phyloP scores from a whole-genome alignment of 2,113 vertebrate genomes.

The Pluvialis apricaria region DNA sequence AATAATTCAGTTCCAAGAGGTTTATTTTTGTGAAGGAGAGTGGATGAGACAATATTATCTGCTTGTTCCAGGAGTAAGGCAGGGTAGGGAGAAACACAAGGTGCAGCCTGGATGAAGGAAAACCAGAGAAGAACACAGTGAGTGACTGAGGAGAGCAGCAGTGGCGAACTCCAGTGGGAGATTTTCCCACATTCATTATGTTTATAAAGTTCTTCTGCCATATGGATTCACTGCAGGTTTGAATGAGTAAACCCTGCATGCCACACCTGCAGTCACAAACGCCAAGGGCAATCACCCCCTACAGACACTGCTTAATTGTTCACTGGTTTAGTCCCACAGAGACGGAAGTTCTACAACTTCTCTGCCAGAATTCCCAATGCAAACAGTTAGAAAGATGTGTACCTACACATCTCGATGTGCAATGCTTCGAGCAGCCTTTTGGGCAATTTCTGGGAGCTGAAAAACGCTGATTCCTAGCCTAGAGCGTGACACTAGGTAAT shows the following conservation, averaged over 20 bases:
- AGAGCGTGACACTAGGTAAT: constrained; percentile 77
- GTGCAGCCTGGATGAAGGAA: background rate
- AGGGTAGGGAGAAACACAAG: background rate
- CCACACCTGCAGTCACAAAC: background rate
- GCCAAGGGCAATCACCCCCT: constrained; percentile 44
- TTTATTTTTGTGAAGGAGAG: background rate
- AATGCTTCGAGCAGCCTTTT: constrained; percentile 74
- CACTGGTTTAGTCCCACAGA: constrained; percentile 34
- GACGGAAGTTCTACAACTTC: constrained; percentile 25
- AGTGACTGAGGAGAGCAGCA: background rate
- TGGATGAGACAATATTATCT: background rate
- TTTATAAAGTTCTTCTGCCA: background rate
- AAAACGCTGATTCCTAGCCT: constrained; percentile 76
- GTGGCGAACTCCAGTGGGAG: background rate
- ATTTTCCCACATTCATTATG: background rate
- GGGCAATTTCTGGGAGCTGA: constrained; percentile 74
- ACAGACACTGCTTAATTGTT: constrained; percentile 55
- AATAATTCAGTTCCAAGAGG: background rate
- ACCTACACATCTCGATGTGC: constrained; percentile 35
- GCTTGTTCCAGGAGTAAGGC: background rate
- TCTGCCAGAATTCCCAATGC: constrained; percentile 24
- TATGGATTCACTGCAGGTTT: background rate
- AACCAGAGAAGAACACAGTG: background rate
- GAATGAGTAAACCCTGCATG: background rate
- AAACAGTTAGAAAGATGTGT: constrained; percentile 32